Conservation (phyloP, 2,113 vertebrate species). For the Serinus canaria region DNA sequence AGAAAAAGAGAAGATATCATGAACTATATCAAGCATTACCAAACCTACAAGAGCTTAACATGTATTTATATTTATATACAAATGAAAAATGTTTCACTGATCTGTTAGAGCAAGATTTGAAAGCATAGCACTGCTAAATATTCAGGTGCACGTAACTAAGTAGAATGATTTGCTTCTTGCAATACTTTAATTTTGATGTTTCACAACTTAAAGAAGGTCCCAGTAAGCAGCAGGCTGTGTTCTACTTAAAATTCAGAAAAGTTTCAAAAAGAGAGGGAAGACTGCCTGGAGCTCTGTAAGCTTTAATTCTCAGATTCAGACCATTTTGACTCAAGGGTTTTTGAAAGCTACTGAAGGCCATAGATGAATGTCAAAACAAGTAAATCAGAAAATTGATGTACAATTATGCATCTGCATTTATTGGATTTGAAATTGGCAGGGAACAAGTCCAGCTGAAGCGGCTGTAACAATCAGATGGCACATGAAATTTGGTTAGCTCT, state of each 20-base stretch:
- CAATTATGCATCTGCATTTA: conserved; percentile 39
- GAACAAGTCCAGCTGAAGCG: conserved; percentile 27
- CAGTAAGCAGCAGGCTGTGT: neutral
- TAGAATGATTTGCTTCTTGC: neutral
- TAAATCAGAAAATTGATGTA: conserved; percentile 7
- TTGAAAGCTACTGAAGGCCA: neutral
- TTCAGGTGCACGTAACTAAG: neutral
- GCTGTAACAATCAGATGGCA: conserved; percentile 26
- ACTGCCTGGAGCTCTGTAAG: neutral
- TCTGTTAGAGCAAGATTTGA: neutral
- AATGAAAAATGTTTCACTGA: neutral
- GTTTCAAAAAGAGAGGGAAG: neutral
- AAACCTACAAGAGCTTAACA: neutral
- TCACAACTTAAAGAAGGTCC: neutral
- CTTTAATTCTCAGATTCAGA: neutral
- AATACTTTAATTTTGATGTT: neutral
- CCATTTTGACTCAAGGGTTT: neutral
- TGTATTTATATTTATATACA: neutral
- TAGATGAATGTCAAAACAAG: neutral
- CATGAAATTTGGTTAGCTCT: conserved; percentile 7
- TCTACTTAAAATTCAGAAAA: neutral
- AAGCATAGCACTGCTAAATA: neutral
- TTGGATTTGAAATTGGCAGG: conserved; percentile 1
- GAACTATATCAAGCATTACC: neutral
- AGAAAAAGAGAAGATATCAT: neutral